phyloP scores from a whole-genome alignment of 2,888 invertebrate genomes.

The Tortricodes alternella region DNA sequence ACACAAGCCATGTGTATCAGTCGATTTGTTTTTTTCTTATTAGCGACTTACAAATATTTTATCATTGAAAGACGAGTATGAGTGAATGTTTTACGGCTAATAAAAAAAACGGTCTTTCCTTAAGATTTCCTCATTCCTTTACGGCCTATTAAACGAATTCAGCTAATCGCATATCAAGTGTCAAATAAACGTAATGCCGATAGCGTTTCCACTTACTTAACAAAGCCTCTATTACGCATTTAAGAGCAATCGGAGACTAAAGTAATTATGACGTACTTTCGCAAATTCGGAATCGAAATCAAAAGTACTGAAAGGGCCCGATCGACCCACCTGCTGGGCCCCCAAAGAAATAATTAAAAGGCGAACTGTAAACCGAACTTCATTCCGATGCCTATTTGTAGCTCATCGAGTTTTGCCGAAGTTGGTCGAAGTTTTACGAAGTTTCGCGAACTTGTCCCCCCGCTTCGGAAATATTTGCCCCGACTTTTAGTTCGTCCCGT shows the following conservation, averaged over 20 bases:
- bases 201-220: constrained; percentile 21
- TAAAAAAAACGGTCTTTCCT: too few relatives aligned
- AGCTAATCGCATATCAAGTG: background rate
- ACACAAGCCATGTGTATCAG: too few relatives aligned
- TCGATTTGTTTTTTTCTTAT: too few relatives aligned
- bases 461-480: constrained; percentile 66
- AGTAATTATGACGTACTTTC: constrained; percentile 52
- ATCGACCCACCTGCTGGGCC: constrained; percentile 66
- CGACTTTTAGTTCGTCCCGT: constrained; percentile 66
- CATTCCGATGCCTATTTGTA: constrained; percentile 80
- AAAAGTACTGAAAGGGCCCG: constrained; percentile 50
- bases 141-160: background rate
- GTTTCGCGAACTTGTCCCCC: constrained; percentile 52
- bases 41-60: too few relatives aligned
- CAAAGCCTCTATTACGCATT: constrained; percentile 13
- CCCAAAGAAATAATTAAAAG: constrained; percentile 78
- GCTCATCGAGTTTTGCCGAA: constrained; percentile 66
- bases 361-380: constrained; percentile 76
- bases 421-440: constrained; percentile 51
- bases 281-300: constrained; percentile 51
- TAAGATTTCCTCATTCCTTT: too few relatives aligned
- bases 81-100: too few relatives aligned
- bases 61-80: too few relatives aligned
- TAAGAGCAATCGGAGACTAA: constrained; percentile 39
- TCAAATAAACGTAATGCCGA: background rate